Evolutionary conservation across 2,888 invertebrate species (phyloP).

Genomic region (Limnephilus rhombicus): DNA sequence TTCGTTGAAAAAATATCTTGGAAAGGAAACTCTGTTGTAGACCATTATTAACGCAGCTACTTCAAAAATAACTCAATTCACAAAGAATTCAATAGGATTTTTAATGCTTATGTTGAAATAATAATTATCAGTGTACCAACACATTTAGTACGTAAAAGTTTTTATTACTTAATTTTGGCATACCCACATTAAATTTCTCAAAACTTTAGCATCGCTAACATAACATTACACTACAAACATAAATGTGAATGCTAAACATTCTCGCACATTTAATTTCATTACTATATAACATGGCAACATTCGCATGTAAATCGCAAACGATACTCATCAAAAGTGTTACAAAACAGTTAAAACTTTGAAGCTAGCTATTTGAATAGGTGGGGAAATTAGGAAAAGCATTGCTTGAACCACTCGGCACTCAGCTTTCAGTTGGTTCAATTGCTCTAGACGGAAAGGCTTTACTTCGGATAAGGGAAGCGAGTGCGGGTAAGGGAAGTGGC

Average conservation of each 20-base stretch:
- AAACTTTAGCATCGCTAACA: not conserved
- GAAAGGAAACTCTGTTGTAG: too few species aligned
- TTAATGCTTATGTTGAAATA: too few species aligned
- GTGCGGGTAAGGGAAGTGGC: conserved; percentile 31
- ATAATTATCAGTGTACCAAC: too few species aligned
- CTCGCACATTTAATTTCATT: not conserved
- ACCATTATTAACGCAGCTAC: too few species aligned
- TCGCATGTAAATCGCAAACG: conserved; percentile 18
- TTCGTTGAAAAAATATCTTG: too few species aligned
- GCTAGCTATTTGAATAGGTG: not conserved
- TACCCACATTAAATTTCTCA: not conserved
- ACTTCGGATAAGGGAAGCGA: not conserved
- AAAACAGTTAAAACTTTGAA: conserved; percentile 36
- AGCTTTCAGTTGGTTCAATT: not conserved
- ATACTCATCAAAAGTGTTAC: conserved; percentile 32
- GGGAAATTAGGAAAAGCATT: conserved; percentile 38
- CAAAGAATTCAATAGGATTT: too few species aligned
- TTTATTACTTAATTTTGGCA: too few species aligned
- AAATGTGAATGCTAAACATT: not conserved
- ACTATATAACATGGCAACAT: not conserved
- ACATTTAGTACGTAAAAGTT: too few species aligned
- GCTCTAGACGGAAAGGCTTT: conserved; percentile 20
- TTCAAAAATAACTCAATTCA: too few species aligned
- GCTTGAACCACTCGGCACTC: conserved; percentile 40
- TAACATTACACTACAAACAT: not conserved